Percentiles rank a stretch among this genome's conserved stretches.
Conservation (phyloP, 2,113 vertebrate species). For the Oostethus manadensis region DNA sequence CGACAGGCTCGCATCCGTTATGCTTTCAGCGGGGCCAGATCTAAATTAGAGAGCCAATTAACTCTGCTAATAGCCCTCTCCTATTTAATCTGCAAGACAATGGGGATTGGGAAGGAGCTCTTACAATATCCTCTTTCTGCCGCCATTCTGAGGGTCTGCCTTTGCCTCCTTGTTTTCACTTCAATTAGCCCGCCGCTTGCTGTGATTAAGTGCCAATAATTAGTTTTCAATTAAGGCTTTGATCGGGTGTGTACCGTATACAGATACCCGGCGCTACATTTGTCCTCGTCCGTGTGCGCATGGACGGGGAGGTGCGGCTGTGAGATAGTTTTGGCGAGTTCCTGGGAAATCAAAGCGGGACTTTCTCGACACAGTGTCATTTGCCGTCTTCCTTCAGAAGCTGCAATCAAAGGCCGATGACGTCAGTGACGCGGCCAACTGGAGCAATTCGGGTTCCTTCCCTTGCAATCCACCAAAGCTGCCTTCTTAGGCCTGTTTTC, state of each 20-base stretch:
- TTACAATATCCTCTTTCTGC: conserved; percentile 98
- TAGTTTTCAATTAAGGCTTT: conserved; percentile 99
- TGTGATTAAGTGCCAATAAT: conserved; percentile 99
- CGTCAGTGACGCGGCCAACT: no score
- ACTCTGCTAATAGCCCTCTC: conserved; percentile 98
- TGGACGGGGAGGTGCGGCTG: neutral
- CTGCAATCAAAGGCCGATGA: no score
- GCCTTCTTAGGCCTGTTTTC: no score
- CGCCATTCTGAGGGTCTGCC: conserved; percentile 83
- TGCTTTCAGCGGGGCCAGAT: conserved; percentile 94
- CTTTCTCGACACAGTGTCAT: no score
- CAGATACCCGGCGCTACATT: conserved; percentile 67
- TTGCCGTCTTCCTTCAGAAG: no score
- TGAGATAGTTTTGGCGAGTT: no score
- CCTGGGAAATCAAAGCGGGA: no score
- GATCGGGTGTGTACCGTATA: conserved; percentile 85
- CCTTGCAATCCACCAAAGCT: no score
- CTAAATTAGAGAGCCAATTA: conserved; percentile 99
- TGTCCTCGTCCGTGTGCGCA: conserved; percentile 54
- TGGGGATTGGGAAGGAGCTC: conserved; percentile 91
- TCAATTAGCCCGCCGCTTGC: conserved; percentile 97
- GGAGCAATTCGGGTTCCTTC: no score
- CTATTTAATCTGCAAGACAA: conserved; percentile 99
- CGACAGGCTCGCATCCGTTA: conserved; percentile 90
- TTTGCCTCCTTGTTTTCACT: conserved; percentile 90